These are phyloP conservation scores for Etheostoma spectabile DNA, from an alignment of 2,113 vertebrate genomes.

Conservation along the genomic window DNA sequence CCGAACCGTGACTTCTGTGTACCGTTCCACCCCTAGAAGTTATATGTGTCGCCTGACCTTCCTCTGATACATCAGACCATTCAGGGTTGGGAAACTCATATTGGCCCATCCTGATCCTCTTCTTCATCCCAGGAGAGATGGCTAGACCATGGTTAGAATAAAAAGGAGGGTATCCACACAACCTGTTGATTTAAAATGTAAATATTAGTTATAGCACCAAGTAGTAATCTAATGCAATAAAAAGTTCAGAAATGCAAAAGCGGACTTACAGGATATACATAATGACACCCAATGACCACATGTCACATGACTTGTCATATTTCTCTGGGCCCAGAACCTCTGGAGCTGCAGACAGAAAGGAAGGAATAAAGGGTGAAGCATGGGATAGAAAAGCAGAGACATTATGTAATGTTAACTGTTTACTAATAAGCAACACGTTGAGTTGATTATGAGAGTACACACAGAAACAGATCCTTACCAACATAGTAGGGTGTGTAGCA, in stretches of 20 bases:
- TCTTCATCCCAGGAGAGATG: conserved; percentile 99
- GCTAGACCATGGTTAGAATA: conserved; percentile 98
- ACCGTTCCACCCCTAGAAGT: neutral
- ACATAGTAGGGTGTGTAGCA: conserved; percentile 99
- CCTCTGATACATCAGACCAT: conserved; percentile 97
- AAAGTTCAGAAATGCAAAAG: neutral
- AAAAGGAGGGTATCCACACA: conserved; percentile 98
- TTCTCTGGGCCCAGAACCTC: conserved; percentile 98
- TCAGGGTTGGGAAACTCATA: conserved; percentile 98
- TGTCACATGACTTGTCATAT: conserved; percentile 99
- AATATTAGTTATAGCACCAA: neutral
- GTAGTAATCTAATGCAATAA: neutral
- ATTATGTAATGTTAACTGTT: neutral
- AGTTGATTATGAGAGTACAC: neutral
- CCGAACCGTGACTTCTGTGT: too few species aligned
- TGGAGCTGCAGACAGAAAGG: conserved; percentile 86
- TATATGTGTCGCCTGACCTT: conserved; percentile 85
- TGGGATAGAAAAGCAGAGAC: too few species aligned
- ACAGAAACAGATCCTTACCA: conserved; percentile 85
- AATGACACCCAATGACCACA: conserved; percentile 99
- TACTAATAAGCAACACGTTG: neutral
- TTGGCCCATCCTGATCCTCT: conserved; percentile 94
- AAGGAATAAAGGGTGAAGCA: neutral
- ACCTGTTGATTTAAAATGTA: conserved; percentile 74
- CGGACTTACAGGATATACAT: conserved; percentile 98